Percentiles rank a stretch among this genome's conserved stretches.
Evolutionary conservation across 2,113 vertebrate species (phyloP).

Genomic region (human): GRCh38 chr3:132739501-132740000

Average conservation of each 20-base stretch:
- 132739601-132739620: neutral
- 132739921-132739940: neutral
- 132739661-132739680: neutral
- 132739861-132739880: conserved; percentile 13
- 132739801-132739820: neutral
- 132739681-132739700: neutral
- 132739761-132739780: neutral
- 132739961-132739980: neutral
- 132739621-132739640: neutral
- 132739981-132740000: neutral
- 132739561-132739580: neutral
- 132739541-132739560: neutral
- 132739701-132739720: neutral
- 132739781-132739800: neutral
- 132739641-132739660: neutral
- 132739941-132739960: neutral
- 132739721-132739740: neutral
- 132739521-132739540: neutral
- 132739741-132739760: neutral
- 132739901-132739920: neutral
- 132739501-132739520: neutral
- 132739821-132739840: neutral
- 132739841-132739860: neutral
- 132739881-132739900: neutral
- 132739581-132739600: neutral